Conservation (phyloP, 2,888 invertebrate species). For the Zhuqinia jingwanae region DNA sequence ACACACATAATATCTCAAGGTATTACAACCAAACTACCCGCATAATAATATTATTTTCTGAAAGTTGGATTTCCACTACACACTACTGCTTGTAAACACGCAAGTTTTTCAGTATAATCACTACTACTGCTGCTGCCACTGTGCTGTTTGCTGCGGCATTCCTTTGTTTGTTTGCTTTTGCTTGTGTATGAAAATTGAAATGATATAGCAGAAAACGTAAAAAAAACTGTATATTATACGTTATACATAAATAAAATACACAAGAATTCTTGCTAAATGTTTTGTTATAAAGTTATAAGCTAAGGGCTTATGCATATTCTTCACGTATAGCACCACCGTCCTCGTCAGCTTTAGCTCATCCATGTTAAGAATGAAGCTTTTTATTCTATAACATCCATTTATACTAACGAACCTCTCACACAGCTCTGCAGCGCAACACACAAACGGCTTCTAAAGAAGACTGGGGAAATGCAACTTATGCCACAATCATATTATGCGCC, state of each 20-base stretch:
- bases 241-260: no score
- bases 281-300: no score
- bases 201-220: neutral
- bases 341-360: constrained; percentile 2
- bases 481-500: constrained; percentile 17
- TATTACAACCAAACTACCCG: constrained; percentile 18
- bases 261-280: no score
- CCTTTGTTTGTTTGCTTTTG: constrained; percentile 42
- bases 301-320: neutral
- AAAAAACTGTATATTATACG: no score
- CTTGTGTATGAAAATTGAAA: constrained; percentile 31
- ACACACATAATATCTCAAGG: neutral
- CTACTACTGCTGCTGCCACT: no score
- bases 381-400: neutral
- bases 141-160: constrained; percentile 48
- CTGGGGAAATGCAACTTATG: constrained; percentile 22
- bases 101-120: constrained; percentile 20
- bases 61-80: constrained; percentile 41
- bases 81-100: constrained; percentile 44
- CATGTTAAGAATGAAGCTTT: constrained; percentile 25
- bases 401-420: constrained; percentile 6
- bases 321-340: neutral
- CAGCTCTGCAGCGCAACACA: neutral
- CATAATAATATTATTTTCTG: constrained; percentile 38
- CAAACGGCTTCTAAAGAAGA: neutral